Conservation (phyloP, 2,888 invertebrate species). For the Macrophya alboannulata region DNA sequence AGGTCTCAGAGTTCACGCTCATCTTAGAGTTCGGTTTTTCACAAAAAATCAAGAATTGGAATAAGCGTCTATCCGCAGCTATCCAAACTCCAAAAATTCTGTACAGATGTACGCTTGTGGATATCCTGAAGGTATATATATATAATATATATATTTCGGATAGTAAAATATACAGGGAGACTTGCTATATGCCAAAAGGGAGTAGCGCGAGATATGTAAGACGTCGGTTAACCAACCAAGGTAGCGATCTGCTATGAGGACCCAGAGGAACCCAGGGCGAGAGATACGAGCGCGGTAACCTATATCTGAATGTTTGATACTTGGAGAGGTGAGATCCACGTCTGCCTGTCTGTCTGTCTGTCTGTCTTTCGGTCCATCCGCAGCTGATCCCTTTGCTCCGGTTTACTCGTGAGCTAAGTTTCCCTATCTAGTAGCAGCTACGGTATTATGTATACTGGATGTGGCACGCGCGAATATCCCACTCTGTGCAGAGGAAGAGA, state of each 20-base stretch:
- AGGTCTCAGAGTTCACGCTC: neutral
- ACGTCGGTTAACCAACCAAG: constrained; percentile 32
- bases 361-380: constrained; percentile 7
- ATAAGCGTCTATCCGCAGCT: no score
- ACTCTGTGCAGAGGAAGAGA: neutral
- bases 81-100: no score
- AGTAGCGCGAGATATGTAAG: constrained; percentile 26
- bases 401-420: neutral
- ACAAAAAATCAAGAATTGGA: neutral
- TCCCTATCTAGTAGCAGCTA: neutral
- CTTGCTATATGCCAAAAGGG: neutral
- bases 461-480: neutral
- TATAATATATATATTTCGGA: constrained; percentile 6
- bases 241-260: constrained; percentile 27
- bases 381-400: constrained; percentile 28
- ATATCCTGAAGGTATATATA: neutral
- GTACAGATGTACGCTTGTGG: neutral
- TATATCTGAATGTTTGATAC: constrained; percentile 50
- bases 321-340: constrained; percentile 33
- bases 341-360: constrained; percentile 31
- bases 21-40: neutral
- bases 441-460: neutral
- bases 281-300: constrained; percentile 45
- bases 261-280: constrained; percentile 52
- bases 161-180: constrained; percentile 28